Base-by-base conservation (phyloP, 2,888 invertebrate genomes). In the Amphipyra berbera region DNA sequence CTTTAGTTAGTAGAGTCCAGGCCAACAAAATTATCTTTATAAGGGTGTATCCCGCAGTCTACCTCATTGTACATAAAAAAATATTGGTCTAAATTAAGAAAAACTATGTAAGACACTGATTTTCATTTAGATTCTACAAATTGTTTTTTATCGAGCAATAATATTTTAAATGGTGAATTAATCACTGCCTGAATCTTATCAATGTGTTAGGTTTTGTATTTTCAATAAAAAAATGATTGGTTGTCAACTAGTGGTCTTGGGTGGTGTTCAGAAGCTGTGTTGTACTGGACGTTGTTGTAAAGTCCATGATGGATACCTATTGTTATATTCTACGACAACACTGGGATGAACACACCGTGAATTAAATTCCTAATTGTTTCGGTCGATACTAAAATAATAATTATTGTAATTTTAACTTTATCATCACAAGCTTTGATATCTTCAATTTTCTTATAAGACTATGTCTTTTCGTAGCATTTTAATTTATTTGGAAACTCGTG, bases 41-140 rank as follows among this genome's bases (percentile, higher is more conserved):
- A 89, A 84, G 90, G 90, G 88, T 74, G 74, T 68, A 79, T 84
- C 93, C 93, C 92, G 74, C 82, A 85, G 90, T 92, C 94, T 95
- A 94, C 94, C 94, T 95, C 94, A 94, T 92, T 95, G 93, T 94
- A 94, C 84, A 93, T 94, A 93, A 83, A 83, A n/a, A 85, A 86
- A 79, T 85, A 90, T 91, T 94, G 90, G 91, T 90, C 91, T 93
- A 91, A 89, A 90, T 78, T 92, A 92, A 91, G 89, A 85, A 85
- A 86, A 80, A 68, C 68, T 78, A 78, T 87, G 81, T 83, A 83
- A 81, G 88, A 88, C 87, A 87, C 84, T 85, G 82, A 83, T 79
- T 82, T 87, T 86, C 80, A 78, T 84, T 86, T 84, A 85, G 76
- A 83, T 73, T 81, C 79, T 77, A 81, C 68, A 82, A 83, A 79